phyloP scores from a whole-genome alignment of 2,888 invertebrate species.

The Cecidostiba fungosa region DNA sequence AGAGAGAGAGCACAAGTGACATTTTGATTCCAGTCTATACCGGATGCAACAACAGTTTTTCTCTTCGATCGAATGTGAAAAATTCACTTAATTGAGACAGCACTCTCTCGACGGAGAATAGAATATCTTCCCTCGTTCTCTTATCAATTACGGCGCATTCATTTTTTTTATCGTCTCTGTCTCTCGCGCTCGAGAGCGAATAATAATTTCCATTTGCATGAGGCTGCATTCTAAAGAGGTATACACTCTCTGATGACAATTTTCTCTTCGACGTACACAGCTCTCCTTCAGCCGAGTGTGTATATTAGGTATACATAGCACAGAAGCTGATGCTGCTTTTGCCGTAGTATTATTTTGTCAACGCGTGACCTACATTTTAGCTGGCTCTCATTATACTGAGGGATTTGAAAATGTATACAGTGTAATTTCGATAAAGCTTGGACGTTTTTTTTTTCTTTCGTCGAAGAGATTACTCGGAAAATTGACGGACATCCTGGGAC shows the following conservation, averaged over 20 bases:
- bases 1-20: slow-evolving; percentile 7
- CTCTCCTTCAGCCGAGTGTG: background rate
- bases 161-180: background rate
- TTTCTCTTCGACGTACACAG: background rate
- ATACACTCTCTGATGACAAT: background rate
- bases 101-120: too few species aligned
- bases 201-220: slow-evolving; percentile 48
- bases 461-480: background rate
- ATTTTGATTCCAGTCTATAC: slow-evolving; percentile 18
- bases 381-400: background rate
- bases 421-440: background rate
- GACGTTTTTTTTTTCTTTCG: slow-evolving; percentile 23
- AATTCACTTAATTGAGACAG: slow-evolving; percentile 15
- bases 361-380: background rate
- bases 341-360: background rate
- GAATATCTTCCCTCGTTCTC: background rate
- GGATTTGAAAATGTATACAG: too few species aligned
- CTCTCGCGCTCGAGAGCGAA: background rate
- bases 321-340: background rate
- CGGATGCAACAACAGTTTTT: background rate
- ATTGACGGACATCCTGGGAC: background rate
- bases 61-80: background rate
- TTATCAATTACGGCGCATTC: slow-evolving; percentile 13
- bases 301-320: background rate
- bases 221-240: slow-evolving; percentile 3